phyloP scores from a whole-genome alignment of 2,797 vertebrate species.

The Antrozous pallidus region DNA sequence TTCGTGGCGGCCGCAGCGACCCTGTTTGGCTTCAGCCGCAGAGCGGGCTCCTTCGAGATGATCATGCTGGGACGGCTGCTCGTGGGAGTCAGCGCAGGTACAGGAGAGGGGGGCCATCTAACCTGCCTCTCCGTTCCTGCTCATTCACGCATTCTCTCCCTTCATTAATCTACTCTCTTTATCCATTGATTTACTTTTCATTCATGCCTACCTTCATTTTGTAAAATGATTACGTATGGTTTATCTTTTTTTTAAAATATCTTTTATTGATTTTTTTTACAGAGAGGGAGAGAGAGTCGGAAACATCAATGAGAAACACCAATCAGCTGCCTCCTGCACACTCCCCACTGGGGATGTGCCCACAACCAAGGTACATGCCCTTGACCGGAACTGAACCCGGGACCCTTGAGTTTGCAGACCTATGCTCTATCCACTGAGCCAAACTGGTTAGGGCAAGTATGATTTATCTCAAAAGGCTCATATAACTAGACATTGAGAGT shows the following conservation, averaged over 20 bases:
- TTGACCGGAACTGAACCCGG: no score
- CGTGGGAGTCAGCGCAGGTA: slow-evolving; percentile 91
- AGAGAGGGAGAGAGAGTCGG: no score
- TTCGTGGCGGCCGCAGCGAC: slow-evolving; percentile 87
- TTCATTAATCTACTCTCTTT: neutral
- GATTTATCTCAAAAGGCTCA: neutral
- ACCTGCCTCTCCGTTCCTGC: neutral
- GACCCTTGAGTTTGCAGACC: no score
- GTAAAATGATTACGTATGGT: neutral
- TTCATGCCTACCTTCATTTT: neutral
- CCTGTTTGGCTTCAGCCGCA: slow-evolving; percentile 86
- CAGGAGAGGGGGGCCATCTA: accelerated
- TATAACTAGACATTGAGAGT: neutral
- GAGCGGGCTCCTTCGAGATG: slow-evolving; percentile 92
- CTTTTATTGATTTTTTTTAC: no score
- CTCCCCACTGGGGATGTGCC: no score
- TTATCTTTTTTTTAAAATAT: neutral
- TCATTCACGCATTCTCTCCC: neutral
- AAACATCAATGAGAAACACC: no score
- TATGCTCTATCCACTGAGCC: no score
- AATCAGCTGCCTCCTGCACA: no score
- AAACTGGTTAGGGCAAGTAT: neutral
- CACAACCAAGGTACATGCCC: no score
- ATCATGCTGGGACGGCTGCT: slow-evolving; percentile 91
- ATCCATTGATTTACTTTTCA: neutral